Percentiles rank a stretch among this genome's conserved stretches.
Evolutionary conservation across 2,888 invertebrate species (phyloP).

Genomic region (Lampropteryx suffumata): DNA sequence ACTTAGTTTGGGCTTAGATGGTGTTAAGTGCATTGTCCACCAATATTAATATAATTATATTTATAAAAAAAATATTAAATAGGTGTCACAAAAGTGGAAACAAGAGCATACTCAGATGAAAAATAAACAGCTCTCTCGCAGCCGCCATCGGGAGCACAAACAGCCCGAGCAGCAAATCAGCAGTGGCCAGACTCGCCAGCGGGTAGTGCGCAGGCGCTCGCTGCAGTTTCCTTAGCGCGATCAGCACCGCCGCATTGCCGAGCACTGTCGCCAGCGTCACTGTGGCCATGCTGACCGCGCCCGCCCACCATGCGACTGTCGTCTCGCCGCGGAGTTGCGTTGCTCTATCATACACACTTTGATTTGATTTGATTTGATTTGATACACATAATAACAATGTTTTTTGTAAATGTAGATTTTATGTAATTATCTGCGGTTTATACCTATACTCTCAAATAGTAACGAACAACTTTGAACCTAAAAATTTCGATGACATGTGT

Average conservation of each 20-base stretch:
- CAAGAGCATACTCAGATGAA: conserved; percentile 53
- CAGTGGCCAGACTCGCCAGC: conserved; percentile 86
- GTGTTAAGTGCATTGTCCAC: no score
- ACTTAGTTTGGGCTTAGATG: no score
- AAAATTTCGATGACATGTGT: no score
- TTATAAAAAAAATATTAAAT: background rate
- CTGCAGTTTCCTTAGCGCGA: conserved; percentile 52
- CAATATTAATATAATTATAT: no score
- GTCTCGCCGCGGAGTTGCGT: conserved; percentile 49
- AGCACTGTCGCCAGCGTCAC: conserved; percentile 50
- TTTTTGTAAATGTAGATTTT: no score
- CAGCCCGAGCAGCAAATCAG: conserved; percentile 84
- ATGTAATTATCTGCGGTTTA: no score
- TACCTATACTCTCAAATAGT: no score
- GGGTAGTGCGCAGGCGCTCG: conserved; percentile 85
- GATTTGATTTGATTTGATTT: no score
- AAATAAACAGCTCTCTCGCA: conserved; percentile 80
- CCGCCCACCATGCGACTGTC: conserved; percentile 42
- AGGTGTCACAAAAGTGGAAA: background rate
- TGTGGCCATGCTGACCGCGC: conserved; percentile 49
- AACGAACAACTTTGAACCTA: no score
- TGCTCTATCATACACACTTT: conserved; percentile 12
- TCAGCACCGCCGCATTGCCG: conserved; percentile 62
- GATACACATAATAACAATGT: no score
- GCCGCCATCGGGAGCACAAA: conserved; percentile 83